Evolutionary conservation across 2,113 vertebrate species (phyloP).

Genomic region (Megaptera novaeangliae): DNA sequence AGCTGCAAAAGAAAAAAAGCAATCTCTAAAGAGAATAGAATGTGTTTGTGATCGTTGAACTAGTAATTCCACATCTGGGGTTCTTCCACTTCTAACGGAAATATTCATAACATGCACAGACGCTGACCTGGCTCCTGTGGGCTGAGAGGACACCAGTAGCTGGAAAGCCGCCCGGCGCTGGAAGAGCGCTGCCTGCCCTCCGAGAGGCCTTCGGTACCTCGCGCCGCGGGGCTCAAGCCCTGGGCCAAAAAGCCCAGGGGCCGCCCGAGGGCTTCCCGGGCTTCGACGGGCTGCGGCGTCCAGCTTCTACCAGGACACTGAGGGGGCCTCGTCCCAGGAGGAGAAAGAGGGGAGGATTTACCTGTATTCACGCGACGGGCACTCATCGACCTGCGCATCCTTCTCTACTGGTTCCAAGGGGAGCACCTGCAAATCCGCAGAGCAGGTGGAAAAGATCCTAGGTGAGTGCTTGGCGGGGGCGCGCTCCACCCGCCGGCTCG

Average conservation of each 20-base stretch:
- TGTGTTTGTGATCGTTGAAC: background rate
- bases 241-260: background rate
- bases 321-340: background rate
- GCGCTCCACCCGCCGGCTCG: background rate
- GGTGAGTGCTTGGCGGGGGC: background rate
- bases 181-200: background rate
- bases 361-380: background rate
- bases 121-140: no score
- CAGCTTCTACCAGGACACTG: background rate
- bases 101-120: background rate
- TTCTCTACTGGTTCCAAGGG: background rate
- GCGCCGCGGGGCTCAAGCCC: fast-evolving
- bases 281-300: background rate
- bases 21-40: background rate
- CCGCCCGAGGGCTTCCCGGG: fast-evolving
- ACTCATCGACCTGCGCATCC: background rate
- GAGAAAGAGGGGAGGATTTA: background rate
- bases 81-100: background rate
- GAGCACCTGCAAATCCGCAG: background rate
- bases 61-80: background rate
- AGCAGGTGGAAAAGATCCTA: background rate
- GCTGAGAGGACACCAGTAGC: no score
- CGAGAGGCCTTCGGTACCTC: background rate
- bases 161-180: no score
- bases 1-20: background rate